These are phyloP conservation scores for Rhadina sibilatrix DNA, from an alignment of 2,113 vertebrate species.

Conservation along the genomic window DNA sequence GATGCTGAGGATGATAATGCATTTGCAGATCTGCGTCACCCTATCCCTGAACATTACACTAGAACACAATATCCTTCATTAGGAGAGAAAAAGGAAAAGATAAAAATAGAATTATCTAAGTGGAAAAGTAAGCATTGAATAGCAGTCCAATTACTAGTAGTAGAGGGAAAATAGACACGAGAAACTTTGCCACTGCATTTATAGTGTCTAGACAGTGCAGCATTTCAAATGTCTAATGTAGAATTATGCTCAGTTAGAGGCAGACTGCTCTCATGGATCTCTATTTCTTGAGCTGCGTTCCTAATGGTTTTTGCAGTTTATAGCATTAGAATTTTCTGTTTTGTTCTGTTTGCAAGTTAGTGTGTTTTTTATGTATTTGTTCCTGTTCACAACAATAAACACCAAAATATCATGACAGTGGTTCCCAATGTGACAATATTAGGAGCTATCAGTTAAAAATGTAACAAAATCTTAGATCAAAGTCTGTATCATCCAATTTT, in stretches of 20 bases:
- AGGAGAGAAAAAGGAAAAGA: not conserved
- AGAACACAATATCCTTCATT: not conserved
- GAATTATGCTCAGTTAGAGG: not conserved
- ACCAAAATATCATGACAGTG: not conserved
- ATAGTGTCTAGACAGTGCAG: not conserved
- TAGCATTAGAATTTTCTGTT: not conserved
- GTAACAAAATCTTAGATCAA: not conserved
- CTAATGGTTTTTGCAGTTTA: not conserved
- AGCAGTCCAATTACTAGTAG: not conserved
- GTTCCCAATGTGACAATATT: not conserved
- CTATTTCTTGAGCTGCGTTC: not conserved
- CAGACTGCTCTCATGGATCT: not conserved
- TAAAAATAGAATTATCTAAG: slow-evolving; percentile 1
- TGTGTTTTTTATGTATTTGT: not conserved
- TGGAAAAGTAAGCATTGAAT: not conserved
- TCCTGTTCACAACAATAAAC: not conserved
- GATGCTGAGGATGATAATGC: fast-evolving
- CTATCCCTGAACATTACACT: not conserved
- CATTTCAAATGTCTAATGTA: not conserved
- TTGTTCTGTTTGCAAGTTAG: not conserved
- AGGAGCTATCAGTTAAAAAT: not conserved
- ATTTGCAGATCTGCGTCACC: not conserved
- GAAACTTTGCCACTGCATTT: not conserved
- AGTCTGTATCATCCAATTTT: not conserved
- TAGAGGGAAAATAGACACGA: not conserved